phyloP scores from a whole-genome alignment of 2,113 vertebrate genomes.

The Siniperca knerii region DNA sequence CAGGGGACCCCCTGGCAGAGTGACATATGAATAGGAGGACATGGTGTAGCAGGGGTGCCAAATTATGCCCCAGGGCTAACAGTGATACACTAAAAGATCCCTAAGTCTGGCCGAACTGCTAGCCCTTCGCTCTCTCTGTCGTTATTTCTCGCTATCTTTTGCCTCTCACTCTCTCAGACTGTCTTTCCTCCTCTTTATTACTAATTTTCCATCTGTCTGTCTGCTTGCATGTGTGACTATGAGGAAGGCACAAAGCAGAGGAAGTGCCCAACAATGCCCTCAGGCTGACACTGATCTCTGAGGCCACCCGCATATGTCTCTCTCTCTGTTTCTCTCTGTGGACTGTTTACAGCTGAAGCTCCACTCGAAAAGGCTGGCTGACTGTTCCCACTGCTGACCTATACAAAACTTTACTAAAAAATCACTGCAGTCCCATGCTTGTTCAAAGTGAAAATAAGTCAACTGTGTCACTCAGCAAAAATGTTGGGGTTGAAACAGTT shows the following conservation, averaged over 20 bases:
- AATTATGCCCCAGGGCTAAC: constrained; percentile 66
- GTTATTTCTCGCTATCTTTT: neutral
- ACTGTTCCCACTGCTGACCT: constrained; percentile 34
- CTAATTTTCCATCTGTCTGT: constrained; percentile 59
- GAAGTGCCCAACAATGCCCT: constrained; percentile 72
- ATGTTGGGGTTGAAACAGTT: constrained; percentile 31
- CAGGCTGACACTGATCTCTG: constrained; percentile 70
- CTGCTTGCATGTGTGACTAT: constrained; percentile 36
- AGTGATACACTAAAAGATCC: constrained; percentile 61
- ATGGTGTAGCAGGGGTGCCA: constrained; percentile 54
- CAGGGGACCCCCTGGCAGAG: constrained; percentile 74
- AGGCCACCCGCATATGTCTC: constrained; percentile 58
- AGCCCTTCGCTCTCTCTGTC: constrained; percentile 21
- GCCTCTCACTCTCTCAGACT: neutral
- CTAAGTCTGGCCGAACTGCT: constrained; percentile 45
- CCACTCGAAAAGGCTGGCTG: constrained; percentile 27
- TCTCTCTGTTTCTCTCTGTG: constrained; percentile 42
- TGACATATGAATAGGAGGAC: constrained; percentile 77
- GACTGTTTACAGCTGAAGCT: constrained; percentile 55
- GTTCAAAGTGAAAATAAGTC: constrained; percentile 27
- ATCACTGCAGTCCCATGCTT: constrained; percentile 8
- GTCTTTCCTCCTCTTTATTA: constrained; percentile 20
- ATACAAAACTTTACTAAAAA: constrained; percentile 12
- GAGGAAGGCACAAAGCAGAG: constrained; percentile 72
- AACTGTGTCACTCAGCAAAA: constrained; percentile 37